phyloP scores from a whole-genome alignment of 2,113 vertebrate species.

The Ptilorrhoa leucosticta region DNA sequence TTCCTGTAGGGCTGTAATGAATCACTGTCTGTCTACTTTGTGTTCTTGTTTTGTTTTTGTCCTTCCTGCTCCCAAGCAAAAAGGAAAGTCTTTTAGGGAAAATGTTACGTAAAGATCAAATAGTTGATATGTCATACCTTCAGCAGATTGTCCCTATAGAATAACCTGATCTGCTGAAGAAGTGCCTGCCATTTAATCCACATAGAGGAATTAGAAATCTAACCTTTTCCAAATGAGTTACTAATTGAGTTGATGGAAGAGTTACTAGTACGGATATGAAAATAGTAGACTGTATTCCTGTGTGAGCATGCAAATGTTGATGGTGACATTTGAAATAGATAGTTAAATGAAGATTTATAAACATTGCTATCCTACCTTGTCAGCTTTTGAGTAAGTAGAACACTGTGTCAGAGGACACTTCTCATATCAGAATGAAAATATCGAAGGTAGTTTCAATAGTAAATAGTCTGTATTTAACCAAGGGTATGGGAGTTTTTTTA shows the following conservation, averaged over 20 bases:
- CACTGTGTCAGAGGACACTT: background rate
- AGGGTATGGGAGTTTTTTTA: background rate
- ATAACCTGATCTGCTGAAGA: background rate
- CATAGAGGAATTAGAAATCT: background rate
- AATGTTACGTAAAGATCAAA: background rate
- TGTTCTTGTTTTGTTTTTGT: background rate
- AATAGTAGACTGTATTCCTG: background rate
- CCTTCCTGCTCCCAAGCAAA: slow-evolving; percentile 2
- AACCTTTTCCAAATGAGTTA: background rate
- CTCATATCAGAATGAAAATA: background rate
- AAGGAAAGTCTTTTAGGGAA: background rate
- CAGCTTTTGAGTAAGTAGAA: background rate
- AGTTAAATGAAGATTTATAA: background rate
- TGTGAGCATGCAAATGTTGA: background rate
- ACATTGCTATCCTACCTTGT: background rate
- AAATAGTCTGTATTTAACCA: background rate
- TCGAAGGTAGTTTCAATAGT: background rate
- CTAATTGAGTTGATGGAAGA: background rate
- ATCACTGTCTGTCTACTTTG: background rate
- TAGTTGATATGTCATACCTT: background rate
- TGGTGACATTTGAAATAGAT: background rate
- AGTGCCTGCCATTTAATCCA: background rate
- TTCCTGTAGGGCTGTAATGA: slow-evolving; percentile 16
- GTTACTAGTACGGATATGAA: background rate
- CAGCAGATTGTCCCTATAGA: background rate